Conservation (phyloP, 2,113 vertebrate genomes). For the Pomatostomus ruficeps region DNA sequence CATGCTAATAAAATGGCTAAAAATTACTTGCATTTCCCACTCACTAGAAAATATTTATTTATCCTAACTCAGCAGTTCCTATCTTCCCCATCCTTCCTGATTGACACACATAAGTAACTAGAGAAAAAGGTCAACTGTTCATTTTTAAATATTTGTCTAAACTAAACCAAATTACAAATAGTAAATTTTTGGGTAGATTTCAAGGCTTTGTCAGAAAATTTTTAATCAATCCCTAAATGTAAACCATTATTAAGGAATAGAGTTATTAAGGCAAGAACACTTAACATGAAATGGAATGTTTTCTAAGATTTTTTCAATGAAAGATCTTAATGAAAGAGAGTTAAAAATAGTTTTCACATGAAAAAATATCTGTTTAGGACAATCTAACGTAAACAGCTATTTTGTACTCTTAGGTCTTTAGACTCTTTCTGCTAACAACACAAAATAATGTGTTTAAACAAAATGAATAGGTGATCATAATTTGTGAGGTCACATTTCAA, state of each 20-base stretch:
- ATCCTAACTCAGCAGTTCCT: neutral
- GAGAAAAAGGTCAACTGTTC: neutral
- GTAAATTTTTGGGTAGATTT: neutral
- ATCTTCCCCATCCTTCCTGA: neutral
- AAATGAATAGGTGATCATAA: neutral
- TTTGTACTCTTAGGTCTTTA: neutral
- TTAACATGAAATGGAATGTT: neutral
- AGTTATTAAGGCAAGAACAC: neutral
- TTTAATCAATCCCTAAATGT: neutral
- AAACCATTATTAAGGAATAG: neutral
- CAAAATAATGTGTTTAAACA: neutral
- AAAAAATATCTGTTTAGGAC: neutral
- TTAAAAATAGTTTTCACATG: neutral
- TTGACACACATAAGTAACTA: neutral
- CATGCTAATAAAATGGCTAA: neutral
- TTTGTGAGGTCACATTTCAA: neutral
- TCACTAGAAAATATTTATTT: neutral
- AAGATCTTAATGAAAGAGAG: neutral
- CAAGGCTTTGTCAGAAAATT: neutral
- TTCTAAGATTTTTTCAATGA: neutral
- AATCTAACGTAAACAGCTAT: neutral
- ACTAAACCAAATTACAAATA: neutral
- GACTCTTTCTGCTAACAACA: neutral
- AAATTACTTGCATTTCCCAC: neutral
- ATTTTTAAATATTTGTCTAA: neutral